These are phyloP conservation scores for Toxostoma redivivum DNA, from an alignment of 2,113 vertebrate genomes.

Conservation along the genomic window DNA sequence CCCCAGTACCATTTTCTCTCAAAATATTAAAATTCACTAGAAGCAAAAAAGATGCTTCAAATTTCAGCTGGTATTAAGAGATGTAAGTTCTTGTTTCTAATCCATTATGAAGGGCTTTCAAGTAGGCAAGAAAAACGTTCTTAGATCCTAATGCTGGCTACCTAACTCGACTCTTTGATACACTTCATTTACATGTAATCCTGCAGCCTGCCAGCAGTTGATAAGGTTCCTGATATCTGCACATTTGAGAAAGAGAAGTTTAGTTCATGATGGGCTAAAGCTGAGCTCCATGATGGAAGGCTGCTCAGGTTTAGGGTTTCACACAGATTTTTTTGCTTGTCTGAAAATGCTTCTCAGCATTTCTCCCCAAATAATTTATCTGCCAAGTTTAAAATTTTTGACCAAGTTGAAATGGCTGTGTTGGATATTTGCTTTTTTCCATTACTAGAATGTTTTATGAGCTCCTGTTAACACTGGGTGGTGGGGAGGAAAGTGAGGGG, in stretches of 20 bases:
- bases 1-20: neutral
- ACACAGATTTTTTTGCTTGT: slow-evolving; percentile 4
- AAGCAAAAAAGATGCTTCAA: neutral
- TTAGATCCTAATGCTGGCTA: slow-evolving; percentile 33
- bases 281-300: slow-evolving; percentile 22
- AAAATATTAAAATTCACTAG: slow-evolving; percentile 43
- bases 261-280: neutral
- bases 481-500: neutral
- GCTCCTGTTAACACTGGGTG: neutral
- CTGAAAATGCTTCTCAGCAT: neutral
- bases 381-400: neutral
- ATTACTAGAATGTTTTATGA: neutral
- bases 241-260: neutral
- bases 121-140: slow-evolving; percentile 37
- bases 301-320: slow-evolving; percentile 58
- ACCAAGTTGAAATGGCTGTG: neutral
- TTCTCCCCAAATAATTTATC: neutral
- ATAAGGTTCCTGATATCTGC: slow-evolving; percentile 65
- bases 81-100: slow-evolving; percentile 66
- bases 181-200: slow-evolving; percentile 73
- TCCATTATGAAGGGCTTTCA: slow-evolving; percentile 62
- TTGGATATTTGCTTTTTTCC: neutral
- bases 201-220: slow-evolving; percentile 63
- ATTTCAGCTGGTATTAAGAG: slow-evolving; percentile 47
- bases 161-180: slow-evolving; percentile 57